Conservation (phyloP, 2,888 invertebrate species). For the Tipula lateralis region DNA sequence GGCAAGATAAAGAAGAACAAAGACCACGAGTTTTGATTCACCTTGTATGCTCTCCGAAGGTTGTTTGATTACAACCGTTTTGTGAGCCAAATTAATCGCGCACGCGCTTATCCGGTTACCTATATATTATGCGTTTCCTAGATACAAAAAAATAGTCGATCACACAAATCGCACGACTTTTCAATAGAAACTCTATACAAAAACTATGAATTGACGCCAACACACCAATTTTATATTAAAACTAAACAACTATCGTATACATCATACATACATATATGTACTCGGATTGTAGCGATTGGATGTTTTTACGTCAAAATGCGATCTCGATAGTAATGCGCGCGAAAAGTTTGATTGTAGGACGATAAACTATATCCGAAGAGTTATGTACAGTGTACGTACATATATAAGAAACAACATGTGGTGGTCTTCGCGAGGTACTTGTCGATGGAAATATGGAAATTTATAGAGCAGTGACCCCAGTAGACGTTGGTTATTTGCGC, state of each 20-base stretch:
- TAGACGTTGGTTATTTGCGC: not conserved
- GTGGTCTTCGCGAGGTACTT: not conserved
- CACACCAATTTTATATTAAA: not conserved
- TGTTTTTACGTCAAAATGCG: not conserved
- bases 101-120: not conserved
- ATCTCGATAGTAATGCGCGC: not conserved
- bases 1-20: no score
- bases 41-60: no score
- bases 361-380: not conserved
- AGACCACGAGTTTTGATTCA: no score
- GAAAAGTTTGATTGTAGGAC: not conserved
- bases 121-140: not conserved
- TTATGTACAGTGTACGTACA: not conserved
- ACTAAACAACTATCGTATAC: not conserved
- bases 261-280: not conserved
- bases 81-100: no score
- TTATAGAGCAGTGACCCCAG: not conserved
- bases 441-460: not conserved
- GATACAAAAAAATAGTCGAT: not conserved
- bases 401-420: not conserved
- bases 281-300: not conserved
- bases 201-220: constrained; percentile 11
- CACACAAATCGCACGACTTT: not conserved
- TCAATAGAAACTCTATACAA: not conserved
- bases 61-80: no score